Conservation (phyloP, 1,140 invertebrate species). For the Neodiprion virginianus region DNA sequence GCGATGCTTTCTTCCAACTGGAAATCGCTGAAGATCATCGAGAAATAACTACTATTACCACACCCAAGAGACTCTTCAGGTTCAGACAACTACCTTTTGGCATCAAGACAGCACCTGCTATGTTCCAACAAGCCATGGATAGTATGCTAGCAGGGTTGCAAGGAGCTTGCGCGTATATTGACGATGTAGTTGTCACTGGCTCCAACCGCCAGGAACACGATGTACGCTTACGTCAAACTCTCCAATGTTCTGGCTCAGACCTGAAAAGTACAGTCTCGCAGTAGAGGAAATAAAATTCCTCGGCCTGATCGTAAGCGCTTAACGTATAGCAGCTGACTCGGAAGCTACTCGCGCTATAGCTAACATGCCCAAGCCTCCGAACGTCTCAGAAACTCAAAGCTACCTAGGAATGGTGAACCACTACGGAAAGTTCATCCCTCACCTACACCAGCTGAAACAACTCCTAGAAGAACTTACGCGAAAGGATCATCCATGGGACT, state of each 20-base stretch:
- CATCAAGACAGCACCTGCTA: constrained; percentile 57
- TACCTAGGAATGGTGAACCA: constrained; percentile 50
- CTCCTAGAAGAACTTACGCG: constrained; percentile 14
- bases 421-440: constrained; percentile 45
- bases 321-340: constrained; percentile 39
- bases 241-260: constrained; percentile 10
- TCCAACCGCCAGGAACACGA: constrained; percentile 15
- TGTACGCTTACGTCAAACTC: background rate
- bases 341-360: constrained; percentile 41
- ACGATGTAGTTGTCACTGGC: constrained; percentile 13
- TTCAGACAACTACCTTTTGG: background rate
- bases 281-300: constrained; percentile 36
- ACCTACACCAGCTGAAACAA: constrained; percentile 17
- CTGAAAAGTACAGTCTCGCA: constrained; percentile 35
- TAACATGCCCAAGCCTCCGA: constrained; percentile 34
- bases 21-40: constrained; percentile 14
- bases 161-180: constrained; percentile 8
- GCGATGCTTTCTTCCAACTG: constrained; percentile 12
- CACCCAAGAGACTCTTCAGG: constrained; percentile 10
- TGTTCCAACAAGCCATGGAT: constrained; percentile 62
- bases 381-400: constrained; percentile 35
- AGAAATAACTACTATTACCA: constrained; percentile 29
- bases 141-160: constrained; percentile 28
- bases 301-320: constrained; percentile 42
- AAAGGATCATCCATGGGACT: constrained; percentile 9